These are phyloP conservation scores for Linepithema humile DNA, from an alignment of 1,140 invertebrate species.

Conservation along the genomic window DNA sequence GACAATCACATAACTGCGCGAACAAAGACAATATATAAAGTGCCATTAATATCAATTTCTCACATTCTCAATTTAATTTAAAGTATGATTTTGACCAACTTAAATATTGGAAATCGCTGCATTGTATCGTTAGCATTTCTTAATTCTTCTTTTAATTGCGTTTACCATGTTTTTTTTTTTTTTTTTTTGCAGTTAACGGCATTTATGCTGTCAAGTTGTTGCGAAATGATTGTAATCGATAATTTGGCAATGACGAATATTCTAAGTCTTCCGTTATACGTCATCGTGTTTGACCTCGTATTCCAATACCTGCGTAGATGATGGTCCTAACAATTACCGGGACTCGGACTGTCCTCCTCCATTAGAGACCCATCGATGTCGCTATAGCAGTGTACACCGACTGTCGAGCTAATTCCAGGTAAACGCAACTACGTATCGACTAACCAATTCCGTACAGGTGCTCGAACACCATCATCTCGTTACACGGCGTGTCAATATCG, in stretches of 20 bases:
- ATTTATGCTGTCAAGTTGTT: no score
- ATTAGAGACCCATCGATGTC: constrained; percentile 65
- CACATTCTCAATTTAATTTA: no score
- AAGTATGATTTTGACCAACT: neutral
- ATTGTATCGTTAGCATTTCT: no score
- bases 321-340: constrained; percentile 58
- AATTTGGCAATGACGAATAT: no score
- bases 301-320: constrained; percentile 23
- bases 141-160: no score
- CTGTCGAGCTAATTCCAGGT: constrained; percentile 72
- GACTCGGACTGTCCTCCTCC: constrained; percentile 62
- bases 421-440: constrained; percentile 72
- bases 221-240: no score
- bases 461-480: constrained; percentile 50
- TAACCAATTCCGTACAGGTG: constrained; percentile 68
- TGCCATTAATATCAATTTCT: neutral
- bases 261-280: neutral
- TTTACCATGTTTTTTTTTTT: no score
- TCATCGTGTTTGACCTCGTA: constrained; percentile 21
- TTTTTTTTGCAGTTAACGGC: neutral
- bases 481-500: constrained; percentile 57
- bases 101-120: no score
- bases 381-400: constrained; percentile 60
- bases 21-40: neutral
- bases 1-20: constrained; percentile 65